Conservation (phyloP, 1,140 invertebrate genomes). For the Saccostrea echinata region DNA sequence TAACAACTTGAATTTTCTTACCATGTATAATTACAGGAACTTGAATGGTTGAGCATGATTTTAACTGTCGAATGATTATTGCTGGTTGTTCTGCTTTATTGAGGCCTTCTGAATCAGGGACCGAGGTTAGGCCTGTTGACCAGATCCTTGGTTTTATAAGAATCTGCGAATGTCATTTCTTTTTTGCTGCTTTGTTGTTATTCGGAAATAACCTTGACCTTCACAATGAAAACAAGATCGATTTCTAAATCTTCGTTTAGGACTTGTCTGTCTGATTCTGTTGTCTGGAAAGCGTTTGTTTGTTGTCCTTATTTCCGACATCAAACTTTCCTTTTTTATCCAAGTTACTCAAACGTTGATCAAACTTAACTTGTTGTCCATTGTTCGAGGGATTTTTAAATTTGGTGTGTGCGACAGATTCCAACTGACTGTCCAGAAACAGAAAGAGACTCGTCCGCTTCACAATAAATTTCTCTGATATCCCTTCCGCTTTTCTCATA, state of each 20-base stretch:
- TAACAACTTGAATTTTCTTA: neutral
- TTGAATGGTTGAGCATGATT: conserved; percentile 2
- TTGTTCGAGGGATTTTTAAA: no score
- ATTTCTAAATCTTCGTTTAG: no score
- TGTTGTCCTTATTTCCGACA: neutral
- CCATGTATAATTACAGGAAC: neutral
- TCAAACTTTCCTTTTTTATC: neutral
- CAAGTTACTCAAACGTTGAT: neutral
- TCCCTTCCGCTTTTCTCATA: neutral
- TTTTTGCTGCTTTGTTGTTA: neutral
- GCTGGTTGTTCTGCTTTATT: no score
- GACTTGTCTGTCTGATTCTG: neutral
- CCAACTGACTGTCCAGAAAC: neutral
- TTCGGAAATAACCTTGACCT: conserved; percentile 35
- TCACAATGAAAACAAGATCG: conserved; percentile 38
- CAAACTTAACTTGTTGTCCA: neutral
- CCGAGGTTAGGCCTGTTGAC: conserved; percentile 13
- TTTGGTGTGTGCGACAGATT: neutral
- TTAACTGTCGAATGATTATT: neutral
- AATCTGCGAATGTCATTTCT: neutral
- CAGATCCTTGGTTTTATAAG: conserved; percentile 43
- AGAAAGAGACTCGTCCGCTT: neutral
- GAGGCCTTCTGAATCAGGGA: neutral
- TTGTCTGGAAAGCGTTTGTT: neutral
- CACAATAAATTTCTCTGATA: neutral